Conservation (phyloP, 2,888 invertebrate species). For the Drosophila hawaiiensis region DNA sequence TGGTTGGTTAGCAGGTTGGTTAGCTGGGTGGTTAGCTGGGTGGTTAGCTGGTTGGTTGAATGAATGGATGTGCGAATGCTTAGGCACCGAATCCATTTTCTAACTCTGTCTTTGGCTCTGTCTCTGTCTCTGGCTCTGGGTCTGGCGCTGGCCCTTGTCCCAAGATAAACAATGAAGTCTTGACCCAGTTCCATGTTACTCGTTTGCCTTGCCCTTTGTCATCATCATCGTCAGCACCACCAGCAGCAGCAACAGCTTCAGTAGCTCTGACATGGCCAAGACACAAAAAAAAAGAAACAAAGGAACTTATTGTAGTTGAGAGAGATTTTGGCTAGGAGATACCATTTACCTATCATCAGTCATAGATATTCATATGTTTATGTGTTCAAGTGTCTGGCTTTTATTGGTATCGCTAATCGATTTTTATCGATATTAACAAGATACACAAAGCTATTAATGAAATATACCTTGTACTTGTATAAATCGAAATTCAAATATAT, state of each 20-base stretch:
- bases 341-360: background rate
- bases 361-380: background rate
- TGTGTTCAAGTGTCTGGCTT: background rate
- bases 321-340: background rate
- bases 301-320: background rate
- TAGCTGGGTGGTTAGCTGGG: background rate
- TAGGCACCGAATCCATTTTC: constrained; percentile 15
- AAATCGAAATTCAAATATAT: background rate
- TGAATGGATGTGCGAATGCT: constrained; percentile 53
- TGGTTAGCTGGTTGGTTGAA: constrained; percentile 8
- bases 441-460: accelerated
- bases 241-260: constrained; percentile 35
- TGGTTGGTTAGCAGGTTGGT: background rate
- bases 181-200: constrained; percentile 66
- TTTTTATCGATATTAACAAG: background rate
- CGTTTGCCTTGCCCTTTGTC: constrained; percentile 68
- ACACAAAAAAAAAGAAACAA: constrained; percentile 13
- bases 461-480: background rate
- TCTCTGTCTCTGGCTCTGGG: background rate
- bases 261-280: constrained; percentile 40
- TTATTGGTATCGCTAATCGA: background rate
- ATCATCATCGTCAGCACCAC: constrained; percentile 55
- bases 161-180: constrained; percentile 74
- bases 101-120: background rate
- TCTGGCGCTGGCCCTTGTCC: constrained; percentile 18